phyloP scores from a whole-genome alignment of 2,888 invertebrate species.

The Neoascia interrupta region DNA sequence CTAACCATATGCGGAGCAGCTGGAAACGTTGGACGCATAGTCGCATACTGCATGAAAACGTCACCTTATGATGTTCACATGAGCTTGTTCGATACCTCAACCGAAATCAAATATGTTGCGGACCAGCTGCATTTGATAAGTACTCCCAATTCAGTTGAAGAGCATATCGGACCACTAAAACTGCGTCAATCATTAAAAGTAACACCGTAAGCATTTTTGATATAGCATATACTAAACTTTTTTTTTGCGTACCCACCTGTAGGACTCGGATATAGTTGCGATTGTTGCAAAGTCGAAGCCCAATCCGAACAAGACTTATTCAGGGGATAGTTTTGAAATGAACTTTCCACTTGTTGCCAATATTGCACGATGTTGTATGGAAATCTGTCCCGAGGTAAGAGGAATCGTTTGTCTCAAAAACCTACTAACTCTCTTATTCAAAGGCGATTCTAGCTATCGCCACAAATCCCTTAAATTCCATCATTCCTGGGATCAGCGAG shows the following conservation, averaged over 20 bases:
- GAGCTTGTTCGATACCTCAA: slow-evolving; percentile 56
- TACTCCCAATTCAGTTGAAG: slow-evolving; percentile 47
- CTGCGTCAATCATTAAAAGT: slow-evolving; percentile 61
- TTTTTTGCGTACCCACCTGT: neutral
- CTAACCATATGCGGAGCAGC: slow-evolving; percentile 67
- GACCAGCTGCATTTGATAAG: slow-evolving; percentile 56
- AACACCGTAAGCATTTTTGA: neutral
- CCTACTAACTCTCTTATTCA: neutral
- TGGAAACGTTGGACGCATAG: slow-evolving; percentile 56
- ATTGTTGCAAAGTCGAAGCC: slow-evolving; percentile 40
- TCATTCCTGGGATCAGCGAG: slow-evolving; percentile 64
- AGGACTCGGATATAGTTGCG: slow-evolving; percentile 59
- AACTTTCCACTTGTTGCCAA: slow-evolving; percentile 66
- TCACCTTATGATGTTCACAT: slow-evolving; percentile 46
- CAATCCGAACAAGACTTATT: slow-evolving; percentile 20
- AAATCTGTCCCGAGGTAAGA: slow-evolving; percentile 67
- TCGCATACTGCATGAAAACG: slow-evolving; percentile 62
- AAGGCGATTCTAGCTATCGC: slow-evolving; percentile 67
- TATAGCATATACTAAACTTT: neutral
- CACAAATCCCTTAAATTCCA: slow-evolving; percentile 66
- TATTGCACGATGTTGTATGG: slow-evolving; percentile 66
- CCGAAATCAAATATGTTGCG: slow-evolving; percentile 27
- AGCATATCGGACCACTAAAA: slow-evolving; percentile 55
- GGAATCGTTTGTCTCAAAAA: no score
- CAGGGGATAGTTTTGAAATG: slow-evolving; percentile 48